Evolutionary conservation across 2,888 invertebrate genomes (phyloP).

Genomic region (Keiferia lycopersicella): DNA sequence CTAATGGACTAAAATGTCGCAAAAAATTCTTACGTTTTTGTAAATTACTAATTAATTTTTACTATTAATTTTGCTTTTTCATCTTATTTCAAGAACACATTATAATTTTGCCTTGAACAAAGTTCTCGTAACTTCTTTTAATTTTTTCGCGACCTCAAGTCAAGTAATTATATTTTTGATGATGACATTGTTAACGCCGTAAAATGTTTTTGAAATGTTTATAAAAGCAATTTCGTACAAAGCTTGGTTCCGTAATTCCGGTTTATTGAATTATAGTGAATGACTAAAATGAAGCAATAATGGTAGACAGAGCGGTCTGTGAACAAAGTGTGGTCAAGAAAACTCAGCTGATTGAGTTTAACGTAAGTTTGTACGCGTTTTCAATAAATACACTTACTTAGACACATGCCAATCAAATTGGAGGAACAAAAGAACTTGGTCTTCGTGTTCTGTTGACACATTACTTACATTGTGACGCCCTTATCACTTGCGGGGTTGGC

Average conservation of each 20-base stretch:
- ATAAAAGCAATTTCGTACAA: slow-evolving; percentile 23
- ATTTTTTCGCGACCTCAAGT: slow-evolving; percentile 15
- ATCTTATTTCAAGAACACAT: slow-evolving; percentile 8
- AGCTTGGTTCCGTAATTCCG: slow-evolving; percentile 15
- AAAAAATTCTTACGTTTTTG: not conserved
- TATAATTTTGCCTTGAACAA: not conserved
- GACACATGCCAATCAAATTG: too few relatives aligned
- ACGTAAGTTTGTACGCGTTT: too few relatives aligned
- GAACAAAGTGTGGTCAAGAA: too few relatives aligned
- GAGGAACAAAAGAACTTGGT: too few relatives aligned
- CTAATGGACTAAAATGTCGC: not conserved
- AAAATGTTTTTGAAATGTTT: slow-evolving; percentile 20
- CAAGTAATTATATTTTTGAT: slow-evolving; percentile 18
- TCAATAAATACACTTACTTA: too few relatives aligned
- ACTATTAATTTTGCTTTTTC: not conserved
- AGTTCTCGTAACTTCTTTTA: slow-evolving; percentile 6
- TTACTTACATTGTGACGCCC: too few relatives aligned
- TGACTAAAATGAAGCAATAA: too few relatives aligned
- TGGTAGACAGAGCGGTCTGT: too few relatives aligned
- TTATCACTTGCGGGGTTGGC: too few relatives aligned
- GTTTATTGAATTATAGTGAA: slow-evolving; percentile 19
- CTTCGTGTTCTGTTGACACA: too few relatives aligned
- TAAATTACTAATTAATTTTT: slow-evolving; percentile 12
- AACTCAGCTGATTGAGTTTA: too few relatives aligned
- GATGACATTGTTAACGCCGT: slow-evolving; percentile 9